Percentiles rank a stretch among this genome's conserved stretches.
Conservation (phyloP, 2,888 invertebrate species). For the Spodoptera littoralis region DNA sequence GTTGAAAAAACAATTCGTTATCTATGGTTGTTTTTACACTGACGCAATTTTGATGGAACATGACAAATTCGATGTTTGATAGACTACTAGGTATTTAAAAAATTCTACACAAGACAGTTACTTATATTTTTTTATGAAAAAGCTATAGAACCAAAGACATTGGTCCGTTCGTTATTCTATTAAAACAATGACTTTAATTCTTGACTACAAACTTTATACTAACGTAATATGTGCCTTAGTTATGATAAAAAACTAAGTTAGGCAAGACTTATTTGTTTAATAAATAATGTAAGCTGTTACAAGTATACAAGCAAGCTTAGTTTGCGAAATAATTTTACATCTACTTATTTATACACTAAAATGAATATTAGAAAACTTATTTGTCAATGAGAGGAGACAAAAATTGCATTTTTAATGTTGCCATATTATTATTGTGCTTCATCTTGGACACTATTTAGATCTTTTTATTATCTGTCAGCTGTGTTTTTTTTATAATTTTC, state of each 20-base stretch:
- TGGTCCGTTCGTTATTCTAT: conserved; percentile 58
- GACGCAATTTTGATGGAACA: neutral
- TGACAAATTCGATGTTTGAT: conserved; percentile 43
- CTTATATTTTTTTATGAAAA: conserved; percentile 40
- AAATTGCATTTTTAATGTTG: too few species aligned
- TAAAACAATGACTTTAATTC: conserved; percentile 28
- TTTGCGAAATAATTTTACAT: conserved; percentile 16
- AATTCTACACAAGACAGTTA: conserved; percentile 26
- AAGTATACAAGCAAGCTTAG: conserved; percentile 19
- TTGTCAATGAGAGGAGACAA: too few species aligned
- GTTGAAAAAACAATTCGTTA: neutral
- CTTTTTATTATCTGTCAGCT: too few species aligned
- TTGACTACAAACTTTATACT: conserved; percentile 27
- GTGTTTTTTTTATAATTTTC: too few species aligned
- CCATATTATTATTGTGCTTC: too few species aligned
- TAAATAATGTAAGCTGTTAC: conserved; percentile 19
- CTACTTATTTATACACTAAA: conserved; percentile 18
- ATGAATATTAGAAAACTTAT: conserved; percentile 1
- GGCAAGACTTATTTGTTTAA: conserved; percentile 31
- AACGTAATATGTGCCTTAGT: conserved; percentile 19
- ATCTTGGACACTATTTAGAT: too few species aligned
- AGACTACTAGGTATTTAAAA: conserved; percentile 16
- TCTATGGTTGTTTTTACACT: too few species aligned
- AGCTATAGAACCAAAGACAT: conserved; percentile 56
- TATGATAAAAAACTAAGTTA: conserved; percentile 38